Evolutionary conservation across 2,888 invertebrate genomes (phyloP), one percentile per base, ranked within the genome.

Genomic region (Caenorhabditis wallacei): DNA sequence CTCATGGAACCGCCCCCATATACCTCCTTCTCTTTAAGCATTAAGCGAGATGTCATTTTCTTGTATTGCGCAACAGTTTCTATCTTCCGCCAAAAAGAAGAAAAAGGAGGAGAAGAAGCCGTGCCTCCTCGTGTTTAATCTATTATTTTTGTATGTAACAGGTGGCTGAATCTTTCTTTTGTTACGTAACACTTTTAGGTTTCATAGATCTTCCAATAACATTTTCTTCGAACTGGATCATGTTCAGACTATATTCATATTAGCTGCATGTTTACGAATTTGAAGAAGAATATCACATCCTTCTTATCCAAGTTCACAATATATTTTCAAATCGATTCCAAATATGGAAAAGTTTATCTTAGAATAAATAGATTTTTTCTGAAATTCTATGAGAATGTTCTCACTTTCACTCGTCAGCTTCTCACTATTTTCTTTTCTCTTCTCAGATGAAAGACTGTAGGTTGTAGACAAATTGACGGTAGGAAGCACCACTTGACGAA

Each of bases 1-100:
- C 59, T 69, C 76, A 57, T 59, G 59, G 71, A 71, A 71, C 71
- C 71, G 71, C 70, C 71, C 61, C 46, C 18, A 48, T 48, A 48
- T 71, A 53, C 66, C 66, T 66, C 37, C 35, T n/a, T 26, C 40
- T 18, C 51, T 71, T 61, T 71, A 56, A 61, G 59, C 56, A 71
- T 71, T 48, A 59, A 61, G 61, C 57, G 59, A 61, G 37, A 57
- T 43, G 59, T 51, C 61, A 57, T 59, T 61, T 51, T 71, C 56
- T 59, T 51, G 71, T 70, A 51, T 70, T 59, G 59, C 61, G 71
- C 59, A 59, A 61, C 71, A 59, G 51, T 59, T 61, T 61, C 61
- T 43, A 20, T 54, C 22, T 61, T 61, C 61, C 61, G 61, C 61
- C 43, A 48, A 18, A 48, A 46, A 61, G 37, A 61, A 43, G 43